These are phyloP conservation scores for Clupea harengus DNA, from an alignment of 2,113 vertebrate genomes.

Conservation along the genomic window DNA sequence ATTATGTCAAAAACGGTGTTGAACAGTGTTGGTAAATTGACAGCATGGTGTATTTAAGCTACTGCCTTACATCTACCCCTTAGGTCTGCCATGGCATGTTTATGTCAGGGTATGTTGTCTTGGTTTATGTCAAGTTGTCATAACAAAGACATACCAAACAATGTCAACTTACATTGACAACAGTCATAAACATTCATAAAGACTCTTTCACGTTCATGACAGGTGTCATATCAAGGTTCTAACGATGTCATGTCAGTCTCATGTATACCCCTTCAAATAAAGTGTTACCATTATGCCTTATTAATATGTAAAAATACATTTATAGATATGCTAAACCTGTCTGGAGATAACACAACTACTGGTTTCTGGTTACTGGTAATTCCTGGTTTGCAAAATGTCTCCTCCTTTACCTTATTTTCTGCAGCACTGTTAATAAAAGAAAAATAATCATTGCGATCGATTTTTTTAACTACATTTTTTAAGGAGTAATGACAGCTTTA, in stretches of 20 bases:
- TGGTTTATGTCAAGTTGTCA: too few relatives aligned
- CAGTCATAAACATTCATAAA: too few relatives aligned
- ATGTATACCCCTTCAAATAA: neutral
- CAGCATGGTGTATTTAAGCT: too few relatives aligned
- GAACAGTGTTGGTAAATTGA: too few relatives aligned
- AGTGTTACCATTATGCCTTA: too few relatives aligned
- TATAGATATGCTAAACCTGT: neutral
- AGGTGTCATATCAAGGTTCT: too few relatives aligned
- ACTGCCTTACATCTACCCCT: too few relatives aligned
- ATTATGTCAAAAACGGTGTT: too few relatives aligned
- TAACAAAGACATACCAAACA: neutral
- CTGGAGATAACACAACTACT: neutral
- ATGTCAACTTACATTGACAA: neutral
- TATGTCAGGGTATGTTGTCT: too few relatives aligned
- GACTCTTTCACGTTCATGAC: too few relatives aligned
- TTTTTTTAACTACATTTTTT: neutral
- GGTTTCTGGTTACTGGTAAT: neutral
- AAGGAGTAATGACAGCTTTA: neutral
- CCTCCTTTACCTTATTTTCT: neutral
- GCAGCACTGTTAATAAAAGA: neutral
- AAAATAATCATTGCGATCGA: neutral
- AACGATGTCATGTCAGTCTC: neutral
- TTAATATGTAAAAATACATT: too few relatives aligned
- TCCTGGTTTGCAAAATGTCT: neutral
- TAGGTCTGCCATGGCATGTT: too few relatives aligned